phyloP scores from a whole-genome alignment of 2,888 invertebrate species.

The Seira sanloemensis region DNA sequence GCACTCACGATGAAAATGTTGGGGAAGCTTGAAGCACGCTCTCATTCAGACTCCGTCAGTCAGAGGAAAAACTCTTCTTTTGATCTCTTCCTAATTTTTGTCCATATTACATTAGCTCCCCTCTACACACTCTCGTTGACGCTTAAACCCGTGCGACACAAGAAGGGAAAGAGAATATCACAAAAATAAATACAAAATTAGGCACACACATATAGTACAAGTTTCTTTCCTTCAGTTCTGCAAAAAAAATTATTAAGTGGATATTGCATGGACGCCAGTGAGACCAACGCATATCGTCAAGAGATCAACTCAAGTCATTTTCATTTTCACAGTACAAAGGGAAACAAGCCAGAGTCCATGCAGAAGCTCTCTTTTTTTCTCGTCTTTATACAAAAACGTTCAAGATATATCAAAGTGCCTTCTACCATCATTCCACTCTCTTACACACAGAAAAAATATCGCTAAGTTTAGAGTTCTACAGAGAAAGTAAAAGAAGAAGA shows the following conservation, averaged over 20 bases:
- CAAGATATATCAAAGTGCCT: conserved; percentile 2
- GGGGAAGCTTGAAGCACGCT: no score
- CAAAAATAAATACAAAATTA: conserved; percentile 17
- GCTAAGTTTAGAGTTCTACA: no score
- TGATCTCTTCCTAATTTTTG: no score
- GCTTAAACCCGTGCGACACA: no score
- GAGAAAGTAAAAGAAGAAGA: background rate
- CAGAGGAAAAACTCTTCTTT: background rate
- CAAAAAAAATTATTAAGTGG: background rate
- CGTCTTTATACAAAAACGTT: no score
- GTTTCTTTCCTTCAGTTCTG: background rate
- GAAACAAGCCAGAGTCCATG: no score
- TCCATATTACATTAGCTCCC: no score
- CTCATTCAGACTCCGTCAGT: conserved; percentile 17
- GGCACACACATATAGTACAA: background rate
- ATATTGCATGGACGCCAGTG: background rate
- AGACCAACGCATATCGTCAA: background rate
- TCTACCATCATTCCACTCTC: conserved; percentile 16
- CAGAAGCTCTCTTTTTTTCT: no score
- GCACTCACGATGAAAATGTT: no score
- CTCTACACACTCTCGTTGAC: background rate
- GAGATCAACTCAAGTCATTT: background rate
- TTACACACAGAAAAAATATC: no score
- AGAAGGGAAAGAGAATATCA: conserved; percentile 10
- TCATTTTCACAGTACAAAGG: no score